Percentiles rank a stretch among this genome's conserved stretches.
Conservation (phyloP, 2,888 invertebrate genomes). For the Formica aserva region DNA sequence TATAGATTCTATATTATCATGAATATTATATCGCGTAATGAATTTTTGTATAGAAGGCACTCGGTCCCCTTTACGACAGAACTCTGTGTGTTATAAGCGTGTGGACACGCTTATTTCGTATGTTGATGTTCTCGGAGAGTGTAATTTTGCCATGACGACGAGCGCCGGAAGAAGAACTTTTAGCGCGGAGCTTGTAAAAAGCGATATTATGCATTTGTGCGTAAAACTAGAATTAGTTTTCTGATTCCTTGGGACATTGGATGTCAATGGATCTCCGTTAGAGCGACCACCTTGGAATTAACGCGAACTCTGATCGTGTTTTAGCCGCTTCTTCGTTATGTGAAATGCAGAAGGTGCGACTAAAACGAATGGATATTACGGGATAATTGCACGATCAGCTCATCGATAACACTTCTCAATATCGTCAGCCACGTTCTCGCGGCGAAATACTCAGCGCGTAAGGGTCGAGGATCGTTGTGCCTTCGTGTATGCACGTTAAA, state of each 20-base stretch:
- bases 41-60: conserved; percentile 81
- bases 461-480: conserved; percentile 86
- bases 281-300: conserved; percentile 31
- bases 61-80: conserved; percentile 85
- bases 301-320: conserved; percentile 11
- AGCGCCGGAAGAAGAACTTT: conserved; percentile 30
- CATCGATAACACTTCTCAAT: conserved; percentile 24
- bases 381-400: conserved; percentile 16
- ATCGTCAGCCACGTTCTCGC: conserved; percentile 77
- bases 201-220: conserved; percentile 15
- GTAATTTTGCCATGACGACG: conserved; percentile 83
- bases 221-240: conserved; percentile 16
- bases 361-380: conserved; percentile 35
- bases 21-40: conserved; percentile 76
- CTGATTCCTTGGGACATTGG: conserved; percentile 29
- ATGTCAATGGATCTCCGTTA: conserved; percentile 11
- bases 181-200: neutral
- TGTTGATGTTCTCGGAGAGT: conserved; percentile 82
- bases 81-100: conserved; percentile 83
- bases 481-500: conserved; percentile 82
- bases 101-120: conserved; percentile 81
- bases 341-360: neutral
- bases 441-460: conserved; percentile 83
- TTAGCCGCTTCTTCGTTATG: conserved; percentile 6
- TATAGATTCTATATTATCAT: conserved; percentile 76